Conservation (phyloP, 2,797 vertebrate genomes). For the Cheirogaleus major region DNA sequence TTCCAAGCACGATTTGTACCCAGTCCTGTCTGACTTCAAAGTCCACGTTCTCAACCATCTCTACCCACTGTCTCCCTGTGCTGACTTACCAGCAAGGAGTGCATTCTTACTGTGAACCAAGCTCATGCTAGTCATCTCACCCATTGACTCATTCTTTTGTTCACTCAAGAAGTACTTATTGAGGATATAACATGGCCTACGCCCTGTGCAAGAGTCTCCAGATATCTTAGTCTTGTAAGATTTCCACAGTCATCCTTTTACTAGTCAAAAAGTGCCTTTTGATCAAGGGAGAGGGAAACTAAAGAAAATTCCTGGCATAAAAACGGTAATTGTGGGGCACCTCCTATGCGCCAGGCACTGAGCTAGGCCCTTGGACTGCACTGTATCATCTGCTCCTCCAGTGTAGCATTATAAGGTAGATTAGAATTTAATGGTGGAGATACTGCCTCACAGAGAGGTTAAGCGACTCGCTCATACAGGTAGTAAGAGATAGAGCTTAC, state of each 20-base stretch:
- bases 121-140: background rate
- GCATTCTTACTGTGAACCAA: background rate
- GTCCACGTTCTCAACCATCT: background rate
- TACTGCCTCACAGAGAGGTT: fast-evolving
- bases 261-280: background rate
- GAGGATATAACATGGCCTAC: fast-evolving
- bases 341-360: background rate
- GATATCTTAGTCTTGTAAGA: background rate
- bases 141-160: background rate
- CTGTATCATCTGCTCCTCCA: no score
- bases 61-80: fast-evolving
- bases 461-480: background rate
- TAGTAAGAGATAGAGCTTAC: fast-evolving
- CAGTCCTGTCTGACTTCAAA: background rate
- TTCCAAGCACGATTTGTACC: background rate
- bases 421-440: fast-evolving
- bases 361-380: fast-evolving
- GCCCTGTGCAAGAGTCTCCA: no score
- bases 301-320: background rate
- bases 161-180: background rate
- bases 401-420: fast-evolving
- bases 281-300: background rate
- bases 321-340: background rate
- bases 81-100: background rate
- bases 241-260: background rate